phyloP scores from a whole-genome alignment of 2,888 invertebrate genomes.

The Hemithea aestivaria region DNA sequence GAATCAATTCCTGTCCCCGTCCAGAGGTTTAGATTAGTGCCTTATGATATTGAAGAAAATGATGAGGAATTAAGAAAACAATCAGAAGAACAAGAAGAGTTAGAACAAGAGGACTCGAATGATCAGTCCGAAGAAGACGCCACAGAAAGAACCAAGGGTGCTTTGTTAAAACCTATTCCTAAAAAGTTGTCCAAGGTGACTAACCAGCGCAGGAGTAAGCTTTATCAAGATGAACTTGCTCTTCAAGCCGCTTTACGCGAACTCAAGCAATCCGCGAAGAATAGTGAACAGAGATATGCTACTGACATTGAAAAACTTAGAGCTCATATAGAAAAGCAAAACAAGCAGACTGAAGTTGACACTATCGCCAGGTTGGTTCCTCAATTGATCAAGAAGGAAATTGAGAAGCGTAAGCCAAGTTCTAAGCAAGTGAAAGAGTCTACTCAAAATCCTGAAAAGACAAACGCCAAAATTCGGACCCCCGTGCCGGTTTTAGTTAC shows the following conservation, averaged over 20 bases:
- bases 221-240: constrained; percentile 27
- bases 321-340: constrained; percentile 43
- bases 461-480: not conserved
- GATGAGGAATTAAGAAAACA: constrained; percentile 9
- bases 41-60: constrained; percentile 22
- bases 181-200: constrained; percentile 28
- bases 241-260: constrained; percentile 31
- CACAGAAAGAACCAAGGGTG: constrained; percentile 15
- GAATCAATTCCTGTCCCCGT: constrained; percentile 8
- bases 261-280: constrained; percentile 45
- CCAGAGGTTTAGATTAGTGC: constrained; percentile 19
- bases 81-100: constrained; percentile 9
- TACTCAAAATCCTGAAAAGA: constrained; percentile 4
- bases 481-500: constrained; percentile 38
- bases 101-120: constrained; percentile 5
- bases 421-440: constrained; percentile 34
- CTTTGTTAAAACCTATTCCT: constrained; percentile 29
- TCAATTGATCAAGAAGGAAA: constrained; percentile 37
- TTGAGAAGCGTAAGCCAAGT: constrained; percentile 34
- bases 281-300: constrained; percentile 43
- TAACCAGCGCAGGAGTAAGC: constrained; percentile 28
- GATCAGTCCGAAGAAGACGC: constrained; percentile 10
- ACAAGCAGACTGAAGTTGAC: constrained; percentile 41
- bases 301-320: constrained; percentile 45
- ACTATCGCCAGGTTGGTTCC: constrained; percentile 41